Base-by-base conservation (phyloP, 1,140 invertebrate species). In the Drosophila mojavensis region DNA sequence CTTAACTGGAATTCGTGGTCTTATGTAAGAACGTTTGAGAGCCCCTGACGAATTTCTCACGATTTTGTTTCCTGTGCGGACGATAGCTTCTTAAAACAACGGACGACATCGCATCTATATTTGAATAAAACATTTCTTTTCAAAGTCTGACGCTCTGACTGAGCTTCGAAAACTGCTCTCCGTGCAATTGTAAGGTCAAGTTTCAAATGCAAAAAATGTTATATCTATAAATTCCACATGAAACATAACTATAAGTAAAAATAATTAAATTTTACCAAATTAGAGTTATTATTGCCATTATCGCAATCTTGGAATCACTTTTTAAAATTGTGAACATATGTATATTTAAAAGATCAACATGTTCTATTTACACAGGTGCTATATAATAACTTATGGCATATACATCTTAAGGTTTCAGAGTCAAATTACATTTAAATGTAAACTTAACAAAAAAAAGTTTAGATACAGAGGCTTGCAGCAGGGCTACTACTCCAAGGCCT, bases 1-100 rank as follows among this genome's bases (percentile, higher is more conserved):
- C 36, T 72, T 68, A 53, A 13, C 71, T 58, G 66, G 66, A 63
- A 75, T 70, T 75, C 15, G 36, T 26, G 36, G 43, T 10, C 51
- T 63, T 65, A 17, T 70, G 28, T 48, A 47, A 47, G 20, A 58
- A 10, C 9, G 28, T 64, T 51, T 50, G 43, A 48, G 20, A 33
- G 43, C 45, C 51, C 20, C 55, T 15, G 5, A 51, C 53, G 28
- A n/a, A 60, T 59, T 73, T 73, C 71, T 58, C 66, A 75, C 36
- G 39, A 45, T 50, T 10, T 53, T 41, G 60, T 39, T 75, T 75
- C 72, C 72, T 75, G 67, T 60, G 62, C 51, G 60, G 55, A 51
- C 36, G 33, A 6, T n/a, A 15, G 10, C 17, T 47, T 17, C n/a
- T 47, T 20, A 47, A 11, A 39, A 39, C 17, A 13, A 26, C 26